Evolutionary conservation across 2,113 vertebrate species (phyloP).

Genomic region (Mystacornis crossleyi): DNA sequence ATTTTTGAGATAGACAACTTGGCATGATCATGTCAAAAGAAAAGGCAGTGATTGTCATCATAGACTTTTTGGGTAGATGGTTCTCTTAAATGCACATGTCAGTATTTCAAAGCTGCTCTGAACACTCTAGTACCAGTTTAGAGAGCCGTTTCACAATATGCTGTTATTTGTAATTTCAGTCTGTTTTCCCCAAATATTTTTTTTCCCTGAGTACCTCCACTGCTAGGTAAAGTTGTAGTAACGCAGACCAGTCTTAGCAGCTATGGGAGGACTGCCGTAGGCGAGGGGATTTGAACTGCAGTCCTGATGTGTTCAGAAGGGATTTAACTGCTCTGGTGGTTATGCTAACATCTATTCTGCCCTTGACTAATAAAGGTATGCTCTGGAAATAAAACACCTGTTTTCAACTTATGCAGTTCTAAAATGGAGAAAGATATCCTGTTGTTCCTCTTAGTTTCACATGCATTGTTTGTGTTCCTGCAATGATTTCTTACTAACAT

Average conservation of each 20-base stretch:
- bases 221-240: not conserved
- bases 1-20: constrained; percentile 42
- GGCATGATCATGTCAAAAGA: constrained; percentile 29
- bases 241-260: not conserved
- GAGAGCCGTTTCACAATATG: not conserved
- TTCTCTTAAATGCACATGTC: not conserved
- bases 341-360: not conserved
- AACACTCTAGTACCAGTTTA: not conserved
- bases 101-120: not conserved
- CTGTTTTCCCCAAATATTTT: not conserved
- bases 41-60: constrained; percentile 30
- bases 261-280: not conserved
- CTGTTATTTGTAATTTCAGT: not conserved
- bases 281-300: not conserved
- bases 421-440: not conserved
- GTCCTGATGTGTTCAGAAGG: not conserved
- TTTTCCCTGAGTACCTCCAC: not conserved
- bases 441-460: not conserved
- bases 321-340: not conserved
- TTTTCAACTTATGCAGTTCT: not conserved
- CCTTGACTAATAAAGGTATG: not conserved
- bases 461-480: not conserved
- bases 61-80: constrained; percentile 3
- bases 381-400: not conserved
- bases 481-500: not conserved